Base-by-base conservation (phyloP, 1,140 invertebrate species). In the Heterodera carotae region DNA sequence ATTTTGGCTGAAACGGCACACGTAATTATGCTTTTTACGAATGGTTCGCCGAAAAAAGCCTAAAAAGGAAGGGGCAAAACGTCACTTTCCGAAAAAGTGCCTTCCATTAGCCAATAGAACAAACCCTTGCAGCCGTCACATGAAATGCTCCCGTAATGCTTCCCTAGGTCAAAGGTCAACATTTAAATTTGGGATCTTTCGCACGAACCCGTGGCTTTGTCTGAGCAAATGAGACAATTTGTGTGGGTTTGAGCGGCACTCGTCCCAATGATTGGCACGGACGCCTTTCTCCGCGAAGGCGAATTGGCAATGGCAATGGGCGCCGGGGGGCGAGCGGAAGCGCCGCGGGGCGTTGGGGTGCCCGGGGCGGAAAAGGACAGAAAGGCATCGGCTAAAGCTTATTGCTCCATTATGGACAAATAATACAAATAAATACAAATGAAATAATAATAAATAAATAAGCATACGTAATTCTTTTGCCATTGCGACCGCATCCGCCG, bases 21-120 rank as follows among this genome's bases (percentile, higher is more conserved):
- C 93, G 88, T 98, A 99, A 4, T 93, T 90, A 88, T 98, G 95
- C 88, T 95, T 96, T 88, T 98, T 97, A 53, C 96, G 90, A 0
- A 98, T 94, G 64, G 93, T 94, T 66, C 94, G 89, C 39, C 94
- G 89, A 87, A 96, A 97, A 89, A 97, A 97, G 31, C 48, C 12
- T 56, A 56, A 43, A 72, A 72, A n/a, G 6, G 70, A 3, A n/a
- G 12, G 22, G 4, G 0, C 31, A 33, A 62, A 62, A 67, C 15
- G 70, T 1, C 15, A 72, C 12, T 6, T 12, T 6, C 6, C 39
- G 12, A 12, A 43, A 43, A 43, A 12, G 0, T 6, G 12, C 3
- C 31, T 36, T 70, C 18, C 3, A 10, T 33, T 22, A 3, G 3
- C 1, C 48, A 3, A 43, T 8, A 12, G 39, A 43, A 6, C 6